Evolutionary conservation across 2,113 vertebrate species (phyloP).

Genomic region (Cephalopterus ornatus): DNA sequence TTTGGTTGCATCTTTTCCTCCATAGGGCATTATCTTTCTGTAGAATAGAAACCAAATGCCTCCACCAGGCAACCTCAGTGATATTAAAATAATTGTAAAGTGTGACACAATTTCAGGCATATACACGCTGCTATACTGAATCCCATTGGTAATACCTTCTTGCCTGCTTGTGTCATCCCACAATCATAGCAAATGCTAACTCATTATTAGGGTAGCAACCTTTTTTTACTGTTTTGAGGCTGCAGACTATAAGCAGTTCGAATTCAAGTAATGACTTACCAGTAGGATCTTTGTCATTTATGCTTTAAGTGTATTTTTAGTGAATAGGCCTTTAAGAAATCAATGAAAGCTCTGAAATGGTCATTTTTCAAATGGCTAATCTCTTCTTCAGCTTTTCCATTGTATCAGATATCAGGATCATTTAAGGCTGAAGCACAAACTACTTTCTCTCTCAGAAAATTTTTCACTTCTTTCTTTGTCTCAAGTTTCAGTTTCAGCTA

Average conservation of each 20-base stretch:
- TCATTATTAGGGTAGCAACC: not conserved
- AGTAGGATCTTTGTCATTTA: not conserved
- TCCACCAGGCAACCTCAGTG: not conserved
- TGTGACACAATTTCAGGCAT: not conserved
- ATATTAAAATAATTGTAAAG: not conserved
- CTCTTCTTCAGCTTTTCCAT: constrained; percentile 17
- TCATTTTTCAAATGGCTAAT: constrained; percentile 53
- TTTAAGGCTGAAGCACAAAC: not conserved
- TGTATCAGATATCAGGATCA: constrained; percentile 22
- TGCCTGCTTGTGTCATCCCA: not conserved
- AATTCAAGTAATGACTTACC: not conserved
- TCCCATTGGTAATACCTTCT: not conserved
- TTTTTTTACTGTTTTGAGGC: not conserved
- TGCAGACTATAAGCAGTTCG: not conserved
- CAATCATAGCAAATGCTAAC: not conserved
- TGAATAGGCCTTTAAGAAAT: constrained; percentile 26
- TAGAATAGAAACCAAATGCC: not conserved
- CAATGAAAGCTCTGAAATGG: constrained; percentile 25
- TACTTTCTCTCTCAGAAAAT: not conserved
- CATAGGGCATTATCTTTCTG: not conserved
- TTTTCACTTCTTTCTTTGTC: constrained; percentile 11
- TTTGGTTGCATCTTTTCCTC: not conserved
- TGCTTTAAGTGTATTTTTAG: constrained; percentile 11
- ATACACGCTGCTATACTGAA: not conserved
- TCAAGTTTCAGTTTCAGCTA: not conserved